These are phyloP conservation scores for Amphilophus citrinellus DNA, from an alignment of 2,113 vertebrate species.

Conservation along the genomic window DNA sequence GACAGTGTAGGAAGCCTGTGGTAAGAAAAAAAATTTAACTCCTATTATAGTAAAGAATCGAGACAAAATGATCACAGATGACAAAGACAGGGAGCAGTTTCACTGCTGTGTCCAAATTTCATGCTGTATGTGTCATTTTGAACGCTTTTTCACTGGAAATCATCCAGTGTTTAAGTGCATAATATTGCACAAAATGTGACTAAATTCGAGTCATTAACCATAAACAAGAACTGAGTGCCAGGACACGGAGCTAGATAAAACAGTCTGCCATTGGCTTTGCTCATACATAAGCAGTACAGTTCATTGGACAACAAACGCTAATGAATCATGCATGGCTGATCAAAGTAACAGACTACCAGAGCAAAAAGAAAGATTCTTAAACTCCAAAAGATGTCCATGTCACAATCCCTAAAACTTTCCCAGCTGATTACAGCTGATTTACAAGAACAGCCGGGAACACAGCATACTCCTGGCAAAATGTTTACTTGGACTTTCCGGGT, in stretches of 20 bases:
- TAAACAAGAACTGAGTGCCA: too few species aligned
- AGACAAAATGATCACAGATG: neutral
- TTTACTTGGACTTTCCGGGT: neutral
- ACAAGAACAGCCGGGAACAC: neutral
- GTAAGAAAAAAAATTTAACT: neutral
- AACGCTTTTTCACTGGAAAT: neutral
- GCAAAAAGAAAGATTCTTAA: fast-evolving
- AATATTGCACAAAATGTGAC: neutral
- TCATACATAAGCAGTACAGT: neutral
- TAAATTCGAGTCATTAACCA: neutral
- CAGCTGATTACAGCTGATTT: neutral
- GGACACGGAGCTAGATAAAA: neutral
- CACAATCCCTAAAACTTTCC: neutral
- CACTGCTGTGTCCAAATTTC: neutral
- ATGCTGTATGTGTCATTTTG: neutral
- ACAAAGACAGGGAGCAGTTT: neutral
- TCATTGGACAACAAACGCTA: neutral
- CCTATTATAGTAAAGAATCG: neutral
- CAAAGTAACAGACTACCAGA: neutral
- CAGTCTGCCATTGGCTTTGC: neutral
- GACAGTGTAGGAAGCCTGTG: neutral
- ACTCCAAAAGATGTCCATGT: neutral
- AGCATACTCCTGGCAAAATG: neutral
- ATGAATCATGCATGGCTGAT: neutral
- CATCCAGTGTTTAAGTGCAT: neutral